Percentiles rank a stretch among this genome's conserved stretches.
Conservation (phyloP, 92 coral and sea anemone genomes). For the Plumapathes pennacea region DNA sequence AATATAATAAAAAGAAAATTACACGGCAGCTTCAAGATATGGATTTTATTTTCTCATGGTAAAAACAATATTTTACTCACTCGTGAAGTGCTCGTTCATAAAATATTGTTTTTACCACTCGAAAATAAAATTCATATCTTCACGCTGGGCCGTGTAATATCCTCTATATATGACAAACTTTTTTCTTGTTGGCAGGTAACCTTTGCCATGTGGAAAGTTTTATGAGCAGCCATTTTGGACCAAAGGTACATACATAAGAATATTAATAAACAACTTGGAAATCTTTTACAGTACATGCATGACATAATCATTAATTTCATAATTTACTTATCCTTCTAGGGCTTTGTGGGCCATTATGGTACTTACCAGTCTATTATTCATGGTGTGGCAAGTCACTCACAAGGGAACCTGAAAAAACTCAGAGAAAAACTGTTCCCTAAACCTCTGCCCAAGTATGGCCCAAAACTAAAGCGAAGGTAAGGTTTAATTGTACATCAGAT, state of each 20-base stretch:
- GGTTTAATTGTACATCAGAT: too few species aligned
- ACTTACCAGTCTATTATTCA: conserved; percentile 94
- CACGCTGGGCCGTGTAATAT: too few species aligned
- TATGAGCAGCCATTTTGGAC: conserved; percentile 64
- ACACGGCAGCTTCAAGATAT: too few species aligned
- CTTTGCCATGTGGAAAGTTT: conserved; percentile 94
- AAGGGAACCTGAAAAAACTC: conserved; percentile 82
- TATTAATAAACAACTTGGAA: too few species aligned
- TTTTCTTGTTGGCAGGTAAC: conserved; percentile 50
- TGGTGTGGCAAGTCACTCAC: conserved; percentile 89
- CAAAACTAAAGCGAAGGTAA: conserved; percentile 81
- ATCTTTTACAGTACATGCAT: too few species aligned
- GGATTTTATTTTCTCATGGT: too few species aligned
- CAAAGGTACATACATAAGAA: conserved; percentile 56
- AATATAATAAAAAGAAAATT: too few species aligned
- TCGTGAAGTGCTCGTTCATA: too few species aligned
- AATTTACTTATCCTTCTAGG: conserved; percentile 34
- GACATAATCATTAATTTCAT: neutral
- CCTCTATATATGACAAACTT: too few species aligned
- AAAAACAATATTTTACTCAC: too few species aligned
- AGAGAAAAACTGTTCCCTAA: conserved; percentile 74
- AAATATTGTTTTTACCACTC: too few species aligned
- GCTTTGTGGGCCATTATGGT: conserved; percentile 85
- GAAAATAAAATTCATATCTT: too few species aligned
- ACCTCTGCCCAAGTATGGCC: conserved; percentile 93